phyloP scores from a whole-genome alignment of 1,140 invertebrate genomes.

The Drosophila sucinea region DNA sequence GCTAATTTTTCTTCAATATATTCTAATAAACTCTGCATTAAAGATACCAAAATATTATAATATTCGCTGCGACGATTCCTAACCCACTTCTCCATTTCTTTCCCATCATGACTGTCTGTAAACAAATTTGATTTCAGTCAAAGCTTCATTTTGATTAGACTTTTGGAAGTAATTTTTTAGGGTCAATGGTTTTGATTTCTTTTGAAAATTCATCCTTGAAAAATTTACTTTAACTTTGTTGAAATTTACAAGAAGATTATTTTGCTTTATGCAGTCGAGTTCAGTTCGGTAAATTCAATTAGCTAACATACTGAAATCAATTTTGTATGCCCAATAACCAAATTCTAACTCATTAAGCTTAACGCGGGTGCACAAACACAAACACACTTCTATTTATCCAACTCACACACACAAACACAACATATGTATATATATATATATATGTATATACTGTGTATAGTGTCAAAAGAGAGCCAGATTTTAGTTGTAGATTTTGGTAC shows the following conservation, averaged over 20 bases:
- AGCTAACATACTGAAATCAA: slow-evolving; percentile 17
- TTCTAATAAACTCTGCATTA: no score
- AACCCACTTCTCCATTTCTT: no score
- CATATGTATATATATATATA: slow-evolving; percentile 24
- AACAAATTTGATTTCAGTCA: no score
- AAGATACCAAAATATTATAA: no score
- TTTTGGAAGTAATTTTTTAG: background rate
- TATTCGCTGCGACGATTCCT: no score
- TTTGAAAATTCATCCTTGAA: background rate
- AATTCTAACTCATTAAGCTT: slow-evolving; percentile 50
- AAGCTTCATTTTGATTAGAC: background rate
- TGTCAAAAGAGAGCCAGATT: slow-evolving; percentile 25
- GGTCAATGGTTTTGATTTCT: background rate
- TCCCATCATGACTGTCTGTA: no score
- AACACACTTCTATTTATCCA: background rate
- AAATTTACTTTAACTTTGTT: background rate
- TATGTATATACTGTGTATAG: background rate
- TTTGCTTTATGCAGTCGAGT: background rate
- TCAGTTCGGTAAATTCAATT: slow-evolving; percentile 26
- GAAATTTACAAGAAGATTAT: background rate
- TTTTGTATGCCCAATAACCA: slow-evolving; percentile 45
- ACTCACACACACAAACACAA: background rate
- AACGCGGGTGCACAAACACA: background rate
- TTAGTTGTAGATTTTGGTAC: slow-evolving; percentile 46
- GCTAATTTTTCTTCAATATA: no score